Evolutionary conservation across 1,140 invertebrate species (phyloP).

Genomic region (Zaprionus lachaisei): DNA sequence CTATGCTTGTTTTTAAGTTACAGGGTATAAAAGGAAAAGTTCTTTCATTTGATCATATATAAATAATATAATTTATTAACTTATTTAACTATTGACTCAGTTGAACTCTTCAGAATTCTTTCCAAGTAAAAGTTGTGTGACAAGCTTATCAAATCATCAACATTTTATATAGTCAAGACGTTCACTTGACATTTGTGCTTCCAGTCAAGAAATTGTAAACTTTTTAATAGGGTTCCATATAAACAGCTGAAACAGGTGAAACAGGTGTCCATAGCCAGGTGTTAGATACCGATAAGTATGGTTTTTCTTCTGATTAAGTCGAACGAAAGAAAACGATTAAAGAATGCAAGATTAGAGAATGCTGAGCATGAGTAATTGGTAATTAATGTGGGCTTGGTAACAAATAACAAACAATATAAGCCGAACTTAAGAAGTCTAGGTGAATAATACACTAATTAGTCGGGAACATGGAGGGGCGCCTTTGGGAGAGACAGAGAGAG

Average conservation of each 20-base stretch:
- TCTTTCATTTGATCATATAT: not conserved
- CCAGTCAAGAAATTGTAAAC: constrained; percentile 45
- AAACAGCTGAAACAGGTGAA: constrained; percentile 34
- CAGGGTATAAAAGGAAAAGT: not conserved
- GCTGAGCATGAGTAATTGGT: constrained; percentile 38
- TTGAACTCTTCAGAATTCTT: not conserved
- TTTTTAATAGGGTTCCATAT: constrained; percentile 61
- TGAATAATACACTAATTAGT: not conserved
- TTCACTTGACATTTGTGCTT: constrained; percentile 1
- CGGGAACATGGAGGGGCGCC: not conserved
- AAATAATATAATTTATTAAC: not conserved
- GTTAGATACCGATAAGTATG: constrained; percentile 58
- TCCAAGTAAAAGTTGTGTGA: not conserved
- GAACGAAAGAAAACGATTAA: not conserved
- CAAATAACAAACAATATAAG: constrained; percentile 29
- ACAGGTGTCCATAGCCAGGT: constrained; percentile 68
- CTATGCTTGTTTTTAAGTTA: no score
- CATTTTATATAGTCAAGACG: not conserved
- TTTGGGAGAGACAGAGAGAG: not conserved
- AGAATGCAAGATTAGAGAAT: constrained; percentile 21
- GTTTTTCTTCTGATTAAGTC: constrained; percentile 32
- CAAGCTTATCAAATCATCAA: not conserved
- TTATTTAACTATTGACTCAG: not conserved
- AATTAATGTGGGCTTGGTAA: constrained; percentile 47
- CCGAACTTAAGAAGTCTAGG: constrained; percentile 9